Conservation (phyloP, 2,113 vertebrate genomes). For the Struthio camelus region DNA sequence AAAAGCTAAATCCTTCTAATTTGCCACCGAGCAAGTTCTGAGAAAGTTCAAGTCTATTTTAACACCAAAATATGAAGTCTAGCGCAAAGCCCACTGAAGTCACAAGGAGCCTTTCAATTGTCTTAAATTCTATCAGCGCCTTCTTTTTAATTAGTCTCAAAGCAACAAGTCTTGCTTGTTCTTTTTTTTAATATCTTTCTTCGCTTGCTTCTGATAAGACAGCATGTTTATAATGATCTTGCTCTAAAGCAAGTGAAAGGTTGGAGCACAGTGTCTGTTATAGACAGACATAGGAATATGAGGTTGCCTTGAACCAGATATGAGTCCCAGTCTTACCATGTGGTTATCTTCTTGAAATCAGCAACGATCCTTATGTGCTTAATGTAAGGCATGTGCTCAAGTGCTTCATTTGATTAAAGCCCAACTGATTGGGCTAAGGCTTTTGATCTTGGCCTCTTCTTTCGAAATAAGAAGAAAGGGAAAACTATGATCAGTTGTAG, state of each 20-base stretch:
- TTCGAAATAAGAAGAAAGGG: background rate
- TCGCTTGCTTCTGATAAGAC: background rate
- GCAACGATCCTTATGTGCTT: conserved; percentile 27
- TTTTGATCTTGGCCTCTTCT: conserved; percentile 31
- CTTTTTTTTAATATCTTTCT: background rate
- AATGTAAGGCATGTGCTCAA: background rate
- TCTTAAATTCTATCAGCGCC: background rate
- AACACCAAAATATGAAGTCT: fast-evolving
- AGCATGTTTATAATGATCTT: background rate
- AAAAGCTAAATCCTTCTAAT: background rate
- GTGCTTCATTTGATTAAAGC: conserved; percentile 43
- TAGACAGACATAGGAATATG: background rate
- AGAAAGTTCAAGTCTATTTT: background rate
- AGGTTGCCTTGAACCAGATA: background rate
- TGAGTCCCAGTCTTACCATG: background rate
- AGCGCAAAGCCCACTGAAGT: background rate
- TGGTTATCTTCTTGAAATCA: conserved; percentile 43
- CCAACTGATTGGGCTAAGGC: conserved; percentile 1
- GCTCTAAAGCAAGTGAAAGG: background rate
- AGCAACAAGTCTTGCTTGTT: background rate
- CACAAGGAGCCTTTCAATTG: background rate
- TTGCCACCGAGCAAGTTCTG: background rate
- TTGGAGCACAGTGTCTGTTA: background rate
- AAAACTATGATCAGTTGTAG: background rate
- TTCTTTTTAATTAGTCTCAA: background rate